These are phyloP conservation scores for Cromileptes altivelis DNA, from an alignment of 2,113 vertebrate genomes.

Conservation along the genomic window DNA sequence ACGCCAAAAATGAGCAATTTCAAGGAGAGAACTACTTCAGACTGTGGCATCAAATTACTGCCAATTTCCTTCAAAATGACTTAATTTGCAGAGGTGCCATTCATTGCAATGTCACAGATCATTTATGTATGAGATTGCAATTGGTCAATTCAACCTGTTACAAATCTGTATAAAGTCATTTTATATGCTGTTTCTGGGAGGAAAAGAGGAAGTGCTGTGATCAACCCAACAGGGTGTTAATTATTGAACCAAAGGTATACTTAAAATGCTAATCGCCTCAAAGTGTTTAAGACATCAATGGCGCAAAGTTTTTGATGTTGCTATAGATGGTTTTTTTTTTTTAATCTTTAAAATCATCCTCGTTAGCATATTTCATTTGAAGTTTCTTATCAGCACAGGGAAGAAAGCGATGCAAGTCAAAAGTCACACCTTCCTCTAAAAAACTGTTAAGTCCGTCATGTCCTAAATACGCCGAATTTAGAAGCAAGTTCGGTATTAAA, in stretches of 20 bases:
- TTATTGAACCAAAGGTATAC: constrained; percentile 56
- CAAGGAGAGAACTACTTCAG: constrained; percentile 46
- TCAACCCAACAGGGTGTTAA: constrained; percentile 49
- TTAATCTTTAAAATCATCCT: constrained; percentile 41
- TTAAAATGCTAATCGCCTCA: constrained; percentile 54
- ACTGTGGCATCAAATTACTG: constrained; percentile 61
- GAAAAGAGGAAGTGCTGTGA: constrained; percentile 42
- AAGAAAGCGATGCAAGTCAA: neutral
- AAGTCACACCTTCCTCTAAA: neutral
- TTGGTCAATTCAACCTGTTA: constrained; percentile 64
- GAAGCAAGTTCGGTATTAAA: constrained; percentile 14
- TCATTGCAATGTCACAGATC: constrained; percentile 50
- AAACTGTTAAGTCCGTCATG: constrained; percentile 12
- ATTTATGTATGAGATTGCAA: constrained; percentile 64
- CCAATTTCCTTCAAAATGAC: constrained; percentile 66
- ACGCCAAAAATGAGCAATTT: constrained; percentile 36
- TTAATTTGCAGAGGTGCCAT: constrained; percentile 62
- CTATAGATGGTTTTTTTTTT: neutral
- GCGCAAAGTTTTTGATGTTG: constrained; percentile 22
- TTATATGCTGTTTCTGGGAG: constrained; percentile 30
- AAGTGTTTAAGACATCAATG: constrained; percentile 51
- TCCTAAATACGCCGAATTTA: constrained; percentile 18
- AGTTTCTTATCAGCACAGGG: constrained; percentile 5
- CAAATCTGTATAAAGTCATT: constrained; percentile 47
- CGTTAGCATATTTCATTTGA: constrained; percentile 53